Conservation (phyloP, 2,888 invertebrate species). For the Xestia sexstrigata region DNA sequence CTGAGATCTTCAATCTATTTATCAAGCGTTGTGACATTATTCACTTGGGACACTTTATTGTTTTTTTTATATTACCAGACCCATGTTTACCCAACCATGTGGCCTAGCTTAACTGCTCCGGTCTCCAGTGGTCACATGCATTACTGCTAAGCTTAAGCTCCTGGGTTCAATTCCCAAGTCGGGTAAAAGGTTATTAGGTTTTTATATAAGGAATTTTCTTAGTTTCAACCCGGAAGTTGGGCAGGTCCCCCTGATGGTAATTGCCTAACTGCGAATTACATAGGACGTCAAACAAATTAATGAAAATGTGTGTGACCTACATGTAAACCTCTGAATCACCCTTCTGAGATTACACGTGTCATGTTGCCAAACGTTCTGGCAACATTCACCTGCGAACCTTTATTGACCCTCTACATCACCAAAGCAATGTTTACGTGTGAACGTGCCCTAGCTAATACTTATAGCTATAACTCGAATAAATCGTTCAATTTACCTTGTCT, state of each 20-base stretch:
- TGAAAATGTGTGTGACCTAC: not conserved
- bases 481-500: constrained; percentile 20
- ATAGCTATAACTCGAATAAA: constrained; percentile 14
- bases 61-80: not conserved
- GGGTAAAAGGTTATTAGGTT: not conserved
- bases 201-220: not conserved
- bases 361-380: constrained; percentile 3
- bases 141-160: not conserved
- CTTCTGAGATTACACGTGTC: not conserved
- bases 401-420: not conserved
- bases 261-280: not conserved
- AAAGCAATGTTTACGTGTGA: not conserved
- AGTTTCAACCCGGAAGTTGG: not conserved
- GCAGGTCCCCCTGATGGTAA: not conserved
- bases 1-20: not conserved
- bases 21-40: not conserved
- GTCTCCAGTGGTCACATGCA: not conserved
- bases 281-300: not conserved
- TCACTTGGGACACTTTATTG: not conserved
- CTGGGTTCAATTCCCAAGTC: not conserved
- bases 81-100: not conserved
- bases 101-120: not conserved
- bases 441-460: constrained; percentile 3
- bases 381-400: constrained; percentile 10
- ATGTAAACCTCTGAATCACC: not conserved